These are phyloP conservation scores for Otus scops DNA, from an alignment of 2,797 vertebrate species.

Conservation along the genomic window DNA sequence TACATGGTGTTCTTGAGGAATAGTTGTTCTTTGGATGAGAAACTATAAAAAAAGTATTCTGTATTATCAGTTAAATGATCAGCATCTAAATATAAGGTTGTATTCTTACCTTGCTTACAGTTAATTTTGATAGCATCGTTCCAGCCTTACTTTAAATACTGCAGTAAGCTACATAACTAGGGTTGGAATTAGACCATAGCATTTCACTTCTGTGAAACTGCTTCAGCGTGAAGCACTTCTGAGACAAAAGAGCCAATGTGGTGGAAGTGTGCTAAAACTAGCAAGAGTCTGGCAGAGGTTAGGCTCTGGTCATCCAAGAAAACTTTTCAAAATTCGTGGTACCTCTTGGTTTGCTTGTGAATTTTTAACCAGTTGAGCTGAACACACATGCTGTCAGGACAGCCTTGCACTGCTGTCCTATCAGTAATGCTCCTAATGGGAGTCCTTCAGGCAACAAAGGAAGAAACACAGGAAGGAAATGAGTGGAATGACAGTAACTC, in stretches of 20 bases:
- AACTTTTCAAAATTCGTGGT: neutral
- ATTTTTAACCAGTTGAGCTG: neutral
- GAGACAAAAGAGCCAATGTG: neutral
- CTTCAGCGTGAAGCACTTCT: neutral
- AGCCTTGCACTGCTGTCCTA: neutral
- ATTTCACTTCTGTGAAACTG: neutral
- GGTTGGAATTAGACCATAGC: neutral
- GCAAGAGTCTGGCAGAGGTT: neutral
- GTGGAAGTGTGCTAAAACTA: neutral
- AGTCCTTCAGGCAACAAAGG: neutral
- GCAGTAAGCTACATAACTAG: neutral
- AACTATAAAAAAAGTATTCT: constrained; percentile 61
- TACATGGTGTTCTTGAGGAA: constrained; percentile 74
- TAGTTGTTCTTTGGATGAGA: constrained; percentile 83
- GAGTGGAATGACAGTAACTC: neutral
- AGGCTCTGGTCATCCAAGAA: neutral
- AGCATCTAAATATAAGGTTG: neutral
- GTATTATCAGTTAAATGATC: neutral
- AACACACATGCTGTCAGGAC: neutral
- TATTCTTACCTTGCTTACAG: neutral
- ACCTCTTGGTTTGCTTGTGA: neutral
- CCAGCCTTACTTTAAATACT: neutral
- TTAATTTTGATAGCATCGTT: neutral
- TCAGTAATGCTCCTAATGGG: neutral
- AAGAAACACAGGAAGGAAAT: neutral